Evolutionary conservation across 1,140 invertebrate species (phyloP), one percentile per base, ranked within the genome.

Genomic region (Drosophila quadrilineata): DNA sequence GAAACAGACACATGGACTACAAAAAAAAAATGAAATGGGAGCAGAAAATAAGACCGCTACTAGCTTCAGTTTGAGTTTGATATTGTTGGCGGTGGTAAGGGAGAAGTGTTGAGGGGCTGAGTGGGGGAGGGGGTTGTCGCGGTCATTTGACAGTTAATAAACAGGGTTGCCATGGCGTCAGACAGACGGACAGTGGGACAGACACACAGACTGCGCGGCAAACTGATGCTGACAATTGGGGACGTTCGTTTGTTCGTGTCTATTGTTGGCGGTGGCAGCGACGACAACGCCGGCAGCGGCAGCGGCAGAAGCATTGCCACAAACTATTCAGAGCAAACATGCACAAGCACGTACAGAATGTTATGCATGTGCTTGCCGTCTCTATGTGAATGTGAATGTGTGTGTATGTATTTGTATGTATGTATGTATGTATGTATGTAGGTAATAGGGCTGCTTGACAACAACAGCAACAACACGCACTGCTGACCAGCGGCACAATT

Each of bases 401-500:
- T 40, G 17, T 21, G 19, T 33, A 8, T 28, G n/a, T 28, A 8
- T 3, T 8, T 17, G 8, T 9, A n/a, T 48, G 9, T 14, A 22
- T 43, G 17, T 41, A 14, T 6, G 16, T 49, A 35, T 59, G 49
- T 54, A 29, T 48, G 49, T 70, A 66, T 73, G 66, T 70, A 76
- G 77, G 72, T 82, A 70, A 76, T 71, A 76, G 59, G 77, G 63
- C 69, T 72, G 57, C 29, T 45, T 43, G 49, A 67, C 69, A 45
- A 45, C 41, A 45, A 36, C 40, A 40, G 16, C 22, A 38, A 59
- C 36, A 56, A 64, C 9, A 64, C 53, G 68, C 73, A 70, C 70
- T 54, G 60, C 46, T 79, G 75, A 70, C 69, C 77, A 82, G 57
- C 70, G 65, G 53, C 73, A 85, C 73, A 85, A 85, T 77, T 84